Percentiles rank a stretch among this genome's conserved stretches.
These are phyloP conservation scores for Ciconia maguari DNA, from an alignment of 2,113 vertebrate genomes.

Conservation along the genomic window DNA sequence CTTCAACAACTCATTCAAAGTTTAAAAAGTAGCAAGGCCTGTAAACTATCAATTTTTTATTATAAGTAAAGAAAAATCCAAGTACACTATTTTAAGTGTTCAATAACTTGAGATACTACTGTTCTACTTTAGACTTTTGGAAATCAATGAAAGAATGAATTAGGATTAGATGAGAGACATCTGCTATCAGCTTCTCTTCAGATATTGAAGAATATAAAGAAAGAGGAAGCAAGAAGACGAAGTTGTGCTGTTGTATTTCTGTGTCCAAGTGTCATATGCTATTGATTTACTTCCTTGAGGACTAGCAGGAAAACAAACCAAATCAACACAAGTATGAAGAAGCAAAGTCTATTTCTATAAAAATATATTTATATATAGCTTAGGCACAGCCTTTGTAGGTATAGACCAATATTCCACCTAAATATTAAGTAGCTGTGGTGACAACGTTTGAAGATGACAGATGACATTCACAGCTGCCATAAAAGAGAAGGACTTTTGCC, in stretches of 20 bases:
- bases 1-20: neutral
- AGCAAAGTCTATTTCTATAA: neutral
- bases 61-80: neutral
- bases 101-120: slow-evolving; percentile 12
- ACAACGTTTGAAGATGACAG: neutral
- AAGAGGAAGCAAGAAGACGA: neutral
- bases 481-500: neutral
- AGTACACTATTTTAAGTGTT: neutral
- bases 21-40: neutral
- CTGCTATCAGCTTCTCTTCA: slow-evolving; percentile 7
- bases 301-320: neutral
- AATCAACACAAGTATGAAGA: slow-evolving; percentile 4
- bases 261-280: neutral
- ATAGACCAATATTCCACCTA: neutral
- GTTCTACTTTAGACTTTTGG: neutral
- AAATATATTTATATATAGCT: neutral
- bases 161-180: slow-evolving; percentile 1
- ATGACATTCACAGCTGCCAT: slow-evolving; percentile 2
- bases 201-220: slow-evolving; percentile 7
- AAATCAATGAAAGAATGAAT: slow-evolving; percentile 60
- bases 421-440: neutral
- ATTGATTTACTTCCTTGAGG: slow-evolving; percentile 46
- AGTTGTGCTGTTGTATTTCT: neutral
- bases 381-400: neutral
- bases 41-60: neutral